Evolutionary conservation across 2,113 vertebrate genomes (phyloP).

Genomic region (Ploceus nigricollis): DNA sequence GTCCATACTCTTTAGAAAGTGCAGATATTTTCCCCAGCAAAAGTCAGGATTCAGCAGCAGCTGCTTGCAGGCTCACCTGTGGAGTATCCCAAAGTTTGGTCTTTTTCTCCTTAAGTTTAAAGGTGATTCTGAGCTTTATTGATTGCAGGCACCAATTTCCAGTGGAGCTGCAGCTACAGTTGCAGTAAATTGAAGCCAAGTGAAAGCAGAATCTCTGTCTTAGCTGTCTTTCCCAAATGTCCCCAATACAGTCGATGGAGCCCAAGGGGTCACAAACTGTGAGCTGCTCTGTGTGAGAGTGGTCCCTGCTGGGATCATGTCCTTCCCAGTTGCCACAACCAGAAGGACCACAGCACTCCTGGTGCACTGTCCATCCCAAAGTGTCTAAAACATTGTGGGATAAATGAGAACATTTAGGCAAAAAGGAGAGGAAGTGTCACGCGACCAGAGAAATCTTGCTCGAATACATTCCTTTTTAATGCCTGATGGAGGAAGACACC

Average conservation of each 20-base stretch:
- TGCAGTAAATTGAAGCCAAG: neutral
- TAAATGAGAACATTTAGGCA: neutral
- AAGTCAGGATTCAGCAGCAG: neutral
- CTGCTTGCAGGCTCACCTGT: neutral
- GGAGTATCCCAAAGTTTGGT: neutral
- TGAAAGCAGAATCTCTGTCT: neutral
- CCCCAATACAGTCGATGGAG: neutral
- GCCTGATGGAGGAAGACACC: neutral
- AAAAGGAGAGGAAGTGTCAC: neutral
- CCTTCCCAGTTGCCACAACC: accelerated
- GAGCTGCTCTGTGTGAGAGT: neutral
- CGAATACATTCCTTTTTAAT: accelerated
- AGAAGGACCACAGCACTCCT: neutral
- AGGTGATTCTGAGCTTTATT: neutral
- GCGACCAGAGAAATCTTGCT: neutral
- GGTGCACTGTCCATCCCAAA: too few species aligned
- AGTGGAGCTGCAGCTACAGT: neutral
- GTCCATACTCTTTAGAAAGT: neutral
- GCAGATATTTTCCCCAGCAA: neutral
- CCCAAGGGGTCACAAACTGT: neutral
- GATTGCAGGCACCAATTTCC: neutral
- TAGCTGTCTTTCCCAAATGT: neutral
- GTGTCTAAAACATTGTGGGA: neutral
- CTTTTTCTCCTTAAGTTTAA: neutral
- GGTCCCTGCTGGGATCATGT: accelerated